Evolutionary conservation across 1,140 invertebrate genomes (phyloP), one percentile per base, ranked within the genome.

Genomic region (Leptinotarsa undecemlineata): DNA sequence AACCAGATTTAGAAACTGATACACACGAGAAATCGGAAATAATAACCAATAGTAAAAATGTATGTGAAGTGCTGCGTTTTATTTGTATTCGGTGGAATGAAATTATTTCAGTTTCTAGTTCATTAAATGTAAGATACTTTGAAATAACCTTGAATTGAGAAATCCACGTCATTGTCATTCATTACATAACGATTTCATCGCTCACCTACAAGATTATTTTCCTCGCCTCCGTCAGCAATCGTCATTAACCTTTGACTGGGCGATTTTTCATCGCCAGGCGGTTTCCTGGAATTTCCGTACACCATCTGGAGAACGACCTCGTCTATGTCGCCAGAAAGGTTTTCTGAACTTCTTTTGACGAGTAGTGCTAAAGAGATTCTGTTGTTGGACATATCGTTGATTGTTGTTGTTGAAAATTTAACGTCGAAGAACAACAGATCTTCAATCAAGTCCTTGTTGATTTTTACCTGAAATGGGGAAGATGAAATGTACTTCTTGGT

Each of bases 261-360:
- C 5, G 77, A 78, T 14, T 81, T 78, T 26, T 81, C 76, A 82
- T 80, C 21, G 80, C 81, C 81, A 26, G 81, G 81, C n/a, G 78
- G 81, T 74, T 76, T 67, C 19, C 82, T 74, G 14, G 48, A 74
- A 51, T 81, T 80, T 51, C 82, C 82, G 62, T 82, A 82, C 13
- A 82, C 74, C 63, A 80, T 70, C 66, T 82, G 76, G 13, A 78
- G 48, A 15, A 82, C 78, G 3, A 80, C 72, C 8, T 81, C 79
- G 47, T 82, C 81, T 3, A 82, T 79, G n/a, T 77, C 72, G 0
- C 74, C 76, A 11, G 71, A 70, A 4, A 81, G 71, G 21, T 79
- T 76, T 17, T 80, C 79, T 48, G 73, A 68, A 63, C 51, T 77
- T 19, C 77, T 68, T 72, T 80, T 82, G 1, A 81, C 23, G 8